Evolutionary conservation across 2,797 vertebrate genomes (phyloP).

Genomic region (Eutrigla gurnardus): DNA sequence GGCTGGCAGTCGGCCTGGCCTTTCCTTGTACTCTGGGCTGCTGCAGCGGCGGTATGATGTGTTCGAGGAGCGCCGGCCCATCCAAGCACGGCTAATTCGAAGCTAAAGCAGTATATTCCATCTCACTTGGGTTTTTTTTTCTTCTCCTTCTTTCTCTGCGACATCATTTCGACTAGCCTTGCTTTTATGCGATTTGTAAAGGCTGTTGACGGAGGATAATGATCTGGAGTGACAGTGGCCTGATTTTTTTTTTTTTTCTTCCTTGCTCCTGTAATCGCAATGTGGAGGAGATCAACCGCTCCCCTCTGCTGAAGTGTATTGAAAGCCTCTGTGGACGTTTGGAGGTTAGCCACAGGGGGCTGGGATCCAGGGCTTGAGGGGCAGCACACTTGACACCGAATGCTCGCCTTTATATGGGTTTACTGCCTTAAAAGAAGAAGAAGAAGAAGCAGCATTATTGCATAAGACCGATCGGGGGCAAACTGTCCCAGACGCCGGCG

Average conservation of each 20-base stretch:
- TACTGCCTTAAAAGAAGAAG: constrained; percentile 67
- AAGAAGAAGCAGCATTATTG: constrained; percentile 50
- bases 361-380: constrained; percentile 49
- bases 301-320: constrained; percentile 48
- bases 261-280: constrained; percentile 63
- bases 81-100: constrained; percentile 76
- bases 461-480: constrained; percentile 54
- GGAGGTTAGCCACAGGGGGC: constrained; percentile 66
- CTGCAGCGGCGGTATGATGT: constrained; percentile 53
- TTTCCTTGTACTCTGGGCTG: constrained; percentile 44
- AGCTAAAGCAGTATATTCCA: constrained; percentile 62
- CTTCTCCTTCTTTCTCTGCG: constrained; percentile 37
- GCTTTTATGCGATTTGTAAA: constrained; percentile 73
- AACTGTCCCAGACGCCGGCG: constrained; percentile 54
- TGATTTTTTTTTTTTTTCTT: constrained; percentile 58
- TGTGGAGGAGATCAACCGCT: constrained; percentile 61
- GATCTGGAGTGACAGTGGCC: constrained; percentile 80
- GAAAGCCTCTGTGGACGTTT: constrained; percentile 62
- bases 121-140: constrained; percentile 40
- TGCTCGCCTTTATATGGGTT: constrained; percentile 54
- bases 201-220: constrained; percentile 74
- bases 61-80: constrained; percentile 67
- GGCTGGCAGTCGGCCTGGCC: constrained; percentile 45
- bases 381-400: constrained; percentile 46
- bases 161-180: constrained; percentile 69